A percentile compares a stretch with the other conserved stretches of the same genome.
Evolutionary conservation across 2,797 vertebrate genomes (phyloP).

Genomic region (Gouania willdenowi): DNA sequence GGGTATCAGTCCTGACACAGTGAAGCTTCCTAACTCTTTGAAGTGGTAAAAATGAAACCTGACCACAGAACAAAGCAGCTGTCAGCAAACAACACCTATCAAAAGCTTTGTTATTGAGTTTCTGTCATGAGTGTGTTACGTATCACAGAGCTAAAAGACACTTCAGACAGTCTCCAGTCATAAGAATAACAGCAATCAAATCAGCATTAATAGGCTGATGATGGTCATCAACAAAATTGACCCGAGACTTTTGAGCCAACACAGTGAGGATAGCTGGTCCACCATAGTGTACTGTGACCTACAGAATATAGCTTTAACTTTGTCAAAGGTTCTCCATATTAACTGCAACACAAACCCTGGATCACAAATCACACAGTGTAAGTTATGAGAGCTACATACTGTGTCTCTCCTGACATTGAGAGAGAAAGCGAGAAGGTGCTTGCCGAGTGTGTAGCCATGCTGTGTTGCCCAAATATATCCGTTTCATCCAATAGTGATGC

Average conservation of each 20-base stretch:
- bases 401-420: constrained; percentile 67
- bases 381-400: constrained; percentile 58
- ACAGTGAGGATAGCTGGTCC: constrained; percentile 1
- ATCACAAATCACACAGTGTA: constrained; percentile 65
- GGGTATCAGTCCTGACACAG: constrained; percentile 43
- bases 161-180: constrained; percentile 48
- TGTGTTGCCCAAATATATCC: constrained; percentile 67
- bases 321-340: constrained; percentile 53
- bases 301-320: constrained; percentile 67
- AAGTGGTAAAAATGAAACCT: constrained; percentile 93
- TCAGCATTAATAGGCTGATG: constrained; percentile 40
- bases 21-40: constrained; percentile 76
- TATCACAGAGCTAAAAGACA: constrained; percentile 48
- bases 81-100: constrained; percentile 85
- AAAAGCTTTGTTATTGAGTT: constrained; percentile 90
- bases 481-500: constrained; percentile 68
- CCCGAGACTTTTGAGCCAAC: constrained; percentile 11
- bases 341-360: constrained; percentile 64
- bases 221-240: constrained; percentile 26
- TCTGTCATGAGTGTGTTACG: constrained; percentile 82
- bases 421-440: constrained; percentile 48
- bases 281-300: constrained; percentile 34
- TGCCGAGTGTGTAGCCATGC: constrained; percentile 51
- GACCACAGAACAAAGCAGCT: constrained; percentile 92
- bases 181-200: constrained; percentile 44